Base-by-base conservation (phyloP, 2,113 vertebrate species). In the Saguinus midas region DNA sequence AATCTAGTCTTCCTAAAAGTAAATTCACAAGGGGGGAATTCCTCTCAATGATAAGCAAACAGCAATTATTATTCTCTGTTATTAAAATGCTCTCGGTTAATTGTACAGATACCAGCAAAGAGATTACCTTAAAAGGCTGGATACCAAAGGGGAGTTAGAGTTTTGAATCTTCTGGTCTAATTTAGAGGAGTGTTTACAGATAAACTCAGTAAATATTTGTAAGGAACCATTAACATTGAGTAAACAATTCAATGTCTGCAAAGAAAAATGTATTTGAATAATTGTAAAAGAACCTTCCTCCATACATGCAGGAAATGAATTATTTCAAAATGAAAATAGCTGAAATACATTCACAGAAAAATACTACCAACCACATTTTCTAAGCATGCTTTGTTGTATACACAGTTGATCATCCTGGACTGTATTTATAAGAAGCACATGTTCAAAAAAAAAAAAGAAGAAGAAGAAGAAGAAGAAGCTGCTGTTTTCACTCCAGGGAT, bases 41-140 rank as follows among this genome's bases (percentile, higher is more conserved):
- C 94, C 95, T 97, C 95, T 87, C 84, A 55, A 13, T 90, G 95
- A 97, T 92, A 95, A 93, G 95, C 96, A 97, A 97, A 95, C 84
- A 97, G 97, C 94, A 97, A 97, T 98, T 98, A 97, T 92, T 97
- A 97, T 97, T 96, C 92, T 91, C 97, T 97, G 89, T 96, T 96
- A 97, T 97, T 98, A 96, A 96, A 97, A 97, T 97, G 85, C 68
- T 92, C 90, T 87, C 84, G 85, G 83, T 95, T 97, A 97, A 97
- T 94, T 94, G 91, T 87, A 94, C 93, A 96, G 95, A 98, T 89
- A 96, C 58, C 95, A 97, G 81, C 88, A 83, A 80, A 83, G 87
- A 96, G 97, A 97, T 95, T 94, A 93, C 97, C 97, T 96, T 97
- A 97, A 97, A 97, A 98, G 98, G 92, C 92, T 55, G 52, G 64